Conservation (phyloP, 1,140 invertebrate species). For the Ganaspis sp. region DNA sequence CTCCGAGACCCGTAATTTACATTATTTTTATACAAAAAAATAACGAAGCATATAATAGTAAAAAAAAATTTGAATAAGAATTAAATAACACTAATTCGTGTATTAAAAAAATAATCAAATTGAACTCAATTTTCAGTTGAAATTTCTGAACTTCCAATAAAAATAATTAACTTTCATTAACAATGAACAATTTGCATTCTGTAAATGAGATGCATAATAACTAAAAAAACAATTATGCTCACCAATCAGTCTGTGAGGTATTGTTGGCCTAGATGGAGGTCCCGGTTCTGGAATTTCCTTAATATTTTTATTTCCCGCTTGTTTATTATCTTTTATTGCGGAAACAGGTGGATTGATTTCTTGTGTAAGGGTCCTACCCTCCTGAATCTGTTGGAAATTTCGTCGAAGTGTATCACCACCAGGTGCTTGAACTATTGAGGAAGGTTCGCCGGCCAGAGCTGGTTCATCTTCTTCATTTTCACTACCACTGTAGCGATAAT, state of each 20-base stretch:
- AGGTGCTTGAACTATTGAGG: constrained; percentile 92
- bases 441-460: constrained; percentile 89
- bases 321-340: constrained; percentile 76
- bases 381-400: constrained; percentile 98
- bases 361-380: constrained; percentile 83
- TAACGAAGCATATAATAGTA: too few relatives aligned
- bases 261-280: constrained; percentile 88
- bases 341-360: constrained; percentile 76
- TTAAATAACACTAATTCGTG: too few relatives aligned
- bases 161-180: too few relatives aligned
- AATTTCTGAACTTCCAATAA: too few relatives aligned
- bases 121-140: too few relatives aligned
- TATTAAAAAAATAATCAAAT: too few relatives aligned
- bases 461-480: constrained; percentile 93
- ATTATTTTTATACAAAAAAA: too few relatives aligned
- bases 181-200: too few relatives aligned
- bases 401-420: constrained; percentile 93
- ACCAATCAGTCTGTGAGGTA: constrained; percentile 92
- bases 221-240: constrained; percentile 25
- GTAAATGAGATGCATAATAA: too few relatives aligned
- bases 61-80: too few relatives aligned
- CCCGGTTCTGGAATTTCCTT: constrained; percentile 85
- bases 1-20: too few relatives aligned
- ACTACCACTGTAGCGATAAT: constrained; percentile 90
- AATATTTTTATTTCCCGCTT: constrained; percentile 74